Evolutionary conservation across 2,888 invertebrate genomes (phyloP).

Genomic region (Callinectes sapidus): DNA sequence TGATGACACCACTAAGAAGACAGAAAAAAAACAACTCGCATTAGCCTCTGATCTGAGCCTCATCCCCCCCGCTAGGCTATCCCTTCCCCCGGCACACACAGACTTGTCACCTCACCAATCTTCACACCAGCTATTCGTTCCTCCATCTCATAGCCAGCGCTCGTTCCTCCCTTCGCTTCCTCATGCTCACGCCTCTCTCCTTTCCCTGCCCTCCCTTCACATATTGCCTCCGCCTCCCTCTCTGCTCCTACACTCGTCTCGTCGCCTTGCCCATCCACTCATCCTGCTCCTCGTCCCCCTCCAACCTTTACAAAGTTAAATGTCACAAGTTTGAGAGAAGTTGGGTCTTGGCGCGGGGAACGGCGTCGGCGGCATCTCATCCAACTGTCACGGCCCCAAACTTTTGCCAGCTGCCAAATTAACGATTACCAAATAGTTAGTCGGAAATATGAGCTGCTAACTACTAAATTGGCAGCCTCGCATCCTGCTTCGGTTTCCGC

Average conservation of each 20-base stretch:
- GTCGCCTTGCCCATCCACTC: not conserved
- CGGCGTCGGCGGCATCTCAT: not conserved
- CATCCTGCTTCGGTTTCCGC: not conserved
- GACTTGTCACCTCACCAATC: not conserved
- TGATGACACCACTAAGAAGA: too few relatives aligned
- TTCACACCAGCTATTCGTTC: conserved; percentile 14
- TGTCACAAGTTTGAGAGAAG: not conserved
- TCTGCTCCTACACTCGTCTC: not conserved
- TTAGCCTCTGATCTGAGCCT: not conserved
- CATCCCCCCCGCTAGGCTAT: not conserved
- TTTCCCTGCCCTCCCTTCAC: not conserved
- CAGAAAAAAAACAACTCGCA: not conserved
- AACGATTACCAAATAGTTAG: not conserved
- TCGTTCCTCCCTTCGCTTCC: not conserved
- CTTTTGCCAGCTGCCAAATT: not conserved
- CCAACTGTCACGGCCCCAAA: not conserved
- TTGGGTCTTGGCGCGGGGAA: not conserved
- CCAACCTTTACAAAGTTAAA: not conserved
- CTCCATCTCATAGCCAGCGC: not conserved
- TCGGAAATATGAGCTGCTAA: not conserved
- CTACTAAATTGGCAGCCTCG: not conserved
- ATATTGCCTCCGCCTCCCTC: not conserved
- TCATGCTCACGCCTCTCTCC: not conserved
- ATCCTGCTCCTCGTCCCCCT: not conserved
- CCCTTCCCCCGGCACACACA: not conserved